phyloP scores from a whole-genome alignment of 2,888 invertebrate genomes.

The Griposia aprilina region DNA sequence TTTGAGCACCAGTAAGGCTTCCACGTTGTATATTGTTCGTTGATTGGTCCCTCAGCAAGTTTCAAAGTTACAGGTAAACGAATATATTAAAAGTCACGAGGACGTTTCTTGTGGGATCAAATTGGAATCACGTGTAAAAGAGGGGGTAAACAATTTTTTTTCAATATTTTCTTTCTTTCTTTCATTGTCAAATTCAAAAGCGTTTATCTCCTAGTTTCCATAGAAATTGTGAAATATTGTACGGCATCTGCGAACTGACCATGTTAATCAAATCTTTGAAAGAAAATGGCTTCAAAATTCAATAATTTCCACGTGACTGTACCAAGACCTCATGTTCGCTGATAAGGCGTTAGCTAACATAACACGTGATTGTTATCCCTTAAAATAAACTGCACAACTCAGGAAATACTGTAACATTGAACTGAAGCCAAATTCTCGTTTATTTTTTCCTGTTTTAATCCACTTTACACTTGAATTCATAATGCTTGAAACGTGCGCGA shows the following conservation, averaged over 20 bases:
- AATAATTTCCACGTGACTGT: not conserved
- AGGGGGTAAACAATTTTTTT: no score
- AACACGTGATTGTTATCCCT: not conserved
- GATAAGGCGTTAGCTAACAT: not conserved
- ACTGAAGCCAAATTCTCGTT: slow-evolving; percentile 34
- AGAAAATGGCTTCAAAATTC: not conserved
- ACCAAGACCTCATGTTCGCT: not conserved
- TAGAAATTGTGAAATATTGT: not conserved
- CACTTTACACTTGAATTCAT: slow-evolving; percentile 27
- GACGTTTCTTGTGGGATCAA: not conserved
- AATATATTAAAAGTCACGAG: slow-evolving; percentile 11
- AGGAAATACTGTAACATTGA: slow-evolving; percentile 51
- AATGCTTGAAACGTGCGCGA: slow-evolving; percentile 16
- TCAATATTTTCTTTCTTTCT: no score
- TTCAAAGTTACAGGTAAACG: not conserved
- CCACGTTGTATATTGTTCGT: slow-evolving; percentile 15
- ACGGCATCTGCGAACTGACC: not conserved
- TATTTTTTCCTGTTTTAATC: slow-evolving; percentile 41
- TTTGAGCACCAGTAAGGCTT: slow-evolving; percentile 22
- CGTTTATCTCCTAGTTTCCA: not conserved
- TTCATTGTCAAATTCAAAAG: not conserved
- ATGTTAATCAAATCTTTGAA: not conserved
- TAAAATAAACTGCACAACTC: slow-evolving; percentile 18
- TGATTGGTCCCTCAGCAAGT: slow-evolving; percentile 13
- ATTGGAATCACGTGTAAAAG: slow-evolving; percentile 13